Conservation (phyloP, 2,888 invertebrate species). For the Limnephilus auricula region DNA sequence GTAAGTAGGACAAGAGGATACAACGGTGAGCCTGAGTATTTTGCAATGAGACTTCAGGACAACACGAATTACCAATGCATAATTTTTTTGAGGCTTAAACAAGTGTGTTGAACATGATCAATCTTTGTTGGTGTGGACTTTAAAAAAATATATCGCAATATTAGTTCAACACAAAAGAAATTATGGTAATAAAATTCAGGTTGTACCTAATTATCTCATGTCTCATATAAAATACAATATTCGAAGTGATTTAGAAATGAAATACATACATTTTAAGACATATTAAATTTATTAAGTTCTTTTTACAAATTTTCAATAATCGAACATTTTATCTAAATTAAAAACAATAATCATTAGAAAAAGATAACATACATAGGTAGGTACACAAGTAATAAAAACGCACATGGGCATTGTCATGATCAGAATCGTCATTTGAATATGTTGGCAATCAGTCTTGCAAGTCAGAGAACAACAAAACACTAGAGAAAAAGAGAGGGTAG, state of each 20-base stretch:
- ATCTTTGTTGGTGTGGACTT: neutral
- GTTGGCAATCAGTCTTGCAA: conserved; percentile 30
- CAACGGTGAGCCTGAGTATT: neutral
- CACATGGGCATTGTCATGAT: conserved; percentile 31
- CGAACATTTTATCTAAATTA: conserved; percentile 20
- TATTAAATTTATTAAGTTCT: conserved; percentile 26
- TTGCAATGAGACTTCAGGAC: neutral
- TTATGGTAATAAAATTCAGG: neutral
- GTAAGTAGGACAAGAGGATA: neutral
- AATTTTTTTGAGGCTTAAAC: neutral
- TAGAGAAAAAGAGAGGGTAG: neutral
- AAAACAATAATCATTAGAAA: conserved; percentile 46
- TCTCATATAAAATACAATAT: neutral
- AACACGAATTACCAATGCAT: neutral
- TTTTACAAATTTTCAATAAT: conserved; percentile 28
- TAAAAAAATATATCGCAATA: neutral
- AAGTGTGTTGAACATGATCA: neutral
- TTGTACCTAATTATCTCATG: neutral
- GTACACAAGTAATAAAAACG: conserved; percentile 54
- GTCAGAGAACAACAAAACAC: neutral
- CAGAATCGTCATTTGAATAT: conserved; percentile 27
- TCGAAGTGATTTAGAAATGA: neutral
- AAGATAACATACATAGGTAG: conserved; percentile 46
- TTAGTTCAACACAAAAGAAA: neutral
- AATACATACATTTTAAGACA: neutral